Evolutionary conservation across 2,797 vertebrate genomes (phyloP).

Genomic region (Numenius phaeopus): DNA sequence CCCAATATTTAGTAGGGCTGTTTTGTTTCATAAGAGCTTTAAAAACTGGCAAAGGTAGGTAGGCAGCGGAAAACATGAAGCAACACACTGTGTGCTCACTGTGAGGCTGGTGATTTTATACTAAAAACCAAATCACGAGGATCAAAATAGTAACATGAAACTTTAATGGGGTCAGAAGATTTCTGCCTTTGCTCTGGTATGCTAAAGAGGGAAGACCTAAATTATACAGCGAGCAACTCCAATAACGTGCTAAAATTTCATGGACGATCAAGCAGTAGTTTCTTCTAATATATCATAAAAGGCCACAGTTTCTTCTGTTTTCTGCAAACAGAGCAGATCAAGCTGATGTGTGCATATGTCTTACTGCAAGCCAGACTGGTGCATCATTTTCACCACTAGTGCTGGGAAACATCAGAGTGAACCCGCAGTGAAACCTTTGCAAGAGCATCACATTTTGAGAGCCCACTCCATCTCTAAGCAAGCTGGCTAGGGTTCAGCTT

Average conservation of each 20-base stretch:
- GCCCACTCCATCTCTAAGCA: not conserved
- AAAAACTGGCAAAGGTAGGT: conserved; percentile 32
- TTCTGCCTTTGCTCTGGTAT: conserved; percentile 46
- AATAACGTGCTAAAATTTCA: not conserved
- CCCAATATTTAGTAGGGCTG: conserved; percentile 19
- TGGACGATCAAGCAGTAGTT: not conserved
- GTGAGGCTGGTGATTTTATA: conserved; percentile 10
- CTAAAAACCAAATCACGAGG: not conserved
- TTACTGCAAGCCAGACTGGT: not conserved
- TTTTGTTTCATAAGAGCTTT: conserved; percentile 59
- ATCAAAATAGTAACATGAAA: conserved; percentile 69
- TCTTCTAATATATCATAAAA: not conserved
- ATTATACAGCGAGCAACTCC: conserved; percentile 14
- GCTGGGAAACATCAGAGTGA: not conserved
- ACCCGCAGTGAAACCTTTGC: not conserved
- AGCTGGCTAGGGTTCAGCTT: not conserved
- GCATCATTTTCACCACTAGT: not conserved
- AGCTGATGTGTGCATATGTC: not conserved
- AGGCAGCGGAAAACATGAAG: conserved; percentile 69
- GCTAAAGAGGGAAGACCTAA: conserved; percentile 27
- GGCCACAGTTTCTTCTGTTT: not conserved
- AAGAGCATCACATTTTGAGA: not conserved
- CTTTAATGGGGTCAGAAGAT: conserved; percentile 39
- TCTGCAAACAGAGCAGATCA: not conserved
- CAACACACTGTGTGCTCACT: conserved; percentile 21